Percentiles rank a stretch among this genome's conserved stretches.
phyloP scores from a whole-genome alignment of 2,113 vertebrate genomes.

The Zosterops lateralis region DNA sequence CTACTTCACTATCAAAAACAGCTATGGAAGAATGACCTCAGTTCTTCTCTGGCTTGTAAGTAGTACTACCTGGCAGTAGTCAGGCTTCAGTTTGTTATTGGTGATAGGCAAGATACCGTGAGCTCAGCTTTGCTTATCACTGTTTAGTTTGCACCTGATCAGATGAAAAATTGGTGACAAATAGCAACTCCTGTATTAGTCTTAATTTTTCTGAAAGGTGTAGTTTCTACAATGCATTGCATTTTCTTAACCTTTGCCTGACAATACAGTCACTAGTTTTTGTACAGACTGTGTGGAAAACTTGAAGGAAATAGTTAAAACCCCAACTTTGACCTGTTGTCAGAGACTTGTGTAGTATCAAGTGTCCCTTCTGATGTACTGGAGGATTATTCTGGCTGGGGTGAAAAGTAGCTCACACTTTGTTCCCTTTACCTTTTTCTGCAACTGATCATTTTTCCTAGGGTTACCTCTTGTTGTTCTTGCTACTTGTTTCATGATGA shows the following conservation, averaged over 20 bases:
- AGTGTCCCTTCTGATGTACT: background rate
- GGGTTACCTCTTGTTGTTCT: background rate
- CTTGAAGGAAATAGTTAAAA: background rate
- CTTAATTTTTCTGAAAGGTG: background rate
- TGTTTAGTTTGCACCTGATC: background rate
- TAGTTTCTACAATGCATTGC: background rate
- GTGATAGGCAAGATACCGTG: background rate
- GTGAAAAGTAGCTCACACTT: background rate
- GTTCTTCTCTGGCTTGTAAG: constrained; percentile 64
- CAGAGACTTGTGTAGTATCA: background rate
- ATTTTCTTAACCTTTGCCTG: background rate
- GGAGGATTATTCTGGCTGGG: background rate
- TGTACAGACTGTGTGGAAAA: background rate
- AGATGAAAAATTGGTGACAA: background rate
- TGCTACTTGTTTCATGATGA: background rate
- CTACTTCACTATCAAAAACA: constrained; percentile 56
- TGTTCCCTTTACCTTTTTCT: background rate
- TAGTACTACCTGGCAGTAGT: constrained; percentile 46
- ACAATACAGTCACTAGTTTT: background rate
- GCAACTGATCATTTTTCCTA: background rate
- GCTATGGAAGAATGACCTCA: constrained; percentile 53
- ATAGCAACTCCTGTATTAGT: background rate
- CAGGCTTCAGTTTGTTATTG: constrained; percentile 27
- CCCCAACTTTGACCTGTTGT: background rate
- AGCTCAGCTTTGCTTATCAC: background rate